Evolutionary conservation across 1,140 invertebrate species (phyloP), one percentile per base, ranked within the genome.

Genomic region (Amphibalanus amphitrite): DNA sequence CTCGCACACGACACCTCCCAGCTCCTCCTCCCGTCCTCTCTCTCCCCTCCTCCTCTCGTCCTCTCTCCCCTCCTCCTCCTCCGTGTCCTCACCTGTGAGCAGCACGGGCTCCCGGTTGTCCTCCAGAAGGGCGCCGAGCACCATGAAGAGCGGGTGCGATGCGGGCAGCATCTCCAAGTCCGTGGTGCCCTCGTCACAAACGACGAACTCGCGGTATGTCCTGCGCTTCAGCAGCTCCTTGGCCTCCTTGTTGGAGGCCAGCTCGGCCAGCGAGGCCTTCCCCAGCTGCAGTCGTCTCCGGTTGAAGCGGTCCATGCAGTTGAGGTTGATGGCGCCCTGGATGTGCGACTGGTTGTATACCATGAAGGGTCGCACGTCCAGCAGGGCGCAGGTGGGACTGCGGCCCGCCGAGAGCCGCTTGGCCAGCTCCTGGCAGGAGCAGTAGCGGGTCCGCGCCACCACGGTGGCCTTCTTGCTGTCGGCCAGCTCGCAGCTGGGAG

Each of bases 291-390:
- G n/a, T n/a, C n/a, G n/a, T n/a, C n/a, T n/a, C n/a, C n/a, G n/a
- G n/a, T n/a, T n/a, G n/a, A n/a, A n/a, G n/a, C n/a, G n/a, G n/a
- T n/a, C n/a, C n/a, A n/a, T n/a, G n/a, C n/a, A n/a, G n/a, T n/a
- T n/a, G n/a, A n/a, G 83, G 29, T 88, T 90, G 71, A 90, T 85
- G n/a, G 89, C 86, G 23, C 88, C 87, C 29, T 82, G 80, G 59
- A 91, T 85, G 78, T 91, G 89, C 74, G 84, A 85, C 33, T 85
- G 82, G 77, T 89, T 89, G 80, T 86, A 91, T 28, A 84, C 83
- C 29, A 90, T 84, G 76, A 90, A 90, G 0, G 89, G 84, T 33
- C 89, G 82, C 77, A 88, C 88, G 76, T 91, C 89, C 29, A 90
- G 76, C 0, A 90, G 74, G 1, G 89, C 79, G 67, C 85, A 82